Base-by-base conservation (phyloP, 2,113 vertebrate species). In the Hemiscyllium ocellatum region DNA sequence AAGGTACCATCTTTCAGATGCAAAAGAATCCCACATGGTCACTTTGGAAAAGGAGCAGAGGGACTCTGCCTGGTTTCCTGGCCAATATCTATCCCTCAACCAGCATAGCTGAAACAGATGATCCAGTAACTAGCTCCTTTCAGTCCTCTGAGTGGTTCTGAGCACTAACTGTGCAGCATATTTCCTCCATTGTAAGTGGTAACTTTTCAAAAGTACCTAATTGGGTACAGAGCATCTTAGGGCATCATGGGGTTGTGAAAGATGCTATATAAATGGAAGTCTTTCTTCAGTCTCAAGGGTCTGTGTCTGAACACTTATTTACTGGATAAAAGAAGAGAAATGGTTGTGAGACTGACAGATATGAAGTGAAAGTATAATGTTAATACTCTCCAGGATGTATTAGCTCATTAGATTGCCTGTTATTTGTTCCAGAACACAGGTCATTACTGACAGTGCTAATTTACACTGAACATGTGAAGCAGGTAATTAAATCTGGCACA, bases 381-480 rank as follows among this genome's bases (percentile, higher is more conserved):
- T 24, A n/a, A 68, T 42, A 12, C 17, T 69, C 91, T 94, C 42
- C n/a, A 66, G 65, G 20, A 37, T 42, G 33, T n/a, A 42, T 94
- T 37, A 42, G n/a, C 65, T 69, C 65, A 94, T 42, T 94, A 69
- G 61, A 69, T 69, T 66, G 68, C 65, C 86, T 56, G 29, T 69
- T 94, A 69, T 94, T 68, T 94, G 37, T 94, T 42, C 65, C 65
- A 89, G 65, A n/a, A 5, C 69, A 68, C 91, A 68, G 91, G 65
- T 33, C 65, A 42, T 19, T 37, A n/a, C 65, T 93, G 90, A n/a
- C 90, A 93, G 61, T 69, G 29, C 19, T 90, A 90, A 90, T 61
- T 24, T 65, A 69, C n/a, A 69, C 17, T 42, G 65, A 68, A 94
- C 68, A 69, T 50, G 22, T 33, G 15, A 33, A 68, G 61, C 90